These are phyloP conservation scores for Araneus ventricosus DNA, from an alignment of 1,140 invertebrate species.

Conservation along the genomic window DNA sequence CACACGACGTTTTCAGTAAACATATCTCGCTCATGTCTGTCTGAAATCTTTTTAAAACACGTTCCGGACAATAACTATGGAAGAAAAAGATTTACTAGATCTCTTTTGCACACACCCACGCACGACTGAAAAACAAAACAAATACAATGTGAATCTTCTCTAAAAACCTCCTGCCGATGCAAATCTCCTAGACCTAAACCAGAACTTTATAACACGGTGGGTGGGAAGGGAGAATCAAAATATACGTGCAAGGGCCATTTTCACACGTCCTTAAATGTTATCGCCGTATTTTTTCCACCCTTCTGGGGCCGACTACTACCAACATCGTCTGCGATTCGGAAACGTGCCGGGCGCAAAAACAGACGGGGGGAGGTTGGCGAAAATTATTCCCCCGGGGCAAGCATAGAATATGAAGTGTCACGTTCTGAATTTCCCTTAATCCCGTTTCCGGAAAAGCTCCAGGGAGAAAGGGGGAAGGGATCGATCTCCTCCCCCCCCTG, in stretches of 20 bases:
- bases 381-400: constrained; percentile 69
- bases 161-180: neutral
- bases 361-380: neutral
- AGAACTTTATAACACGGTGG: neutral
- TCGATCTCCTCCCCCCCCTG: constrained; percentile 18
- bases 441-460: constrained; percentile 64
- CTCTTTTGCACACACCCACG: too few species aligned
- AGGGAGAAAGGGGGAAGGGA: constrained; percentile 18
- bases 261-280: constrained; percentile 40
- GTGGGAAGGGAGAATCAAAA: neutral
- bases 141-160: neutral
- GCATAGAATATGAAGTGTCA: constrained; percentile 71
- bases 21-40: neutral
- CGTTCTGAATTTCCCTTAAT: constrained; percentile 72
- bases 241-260: constrained; percentile 7
- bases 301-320: neutral
- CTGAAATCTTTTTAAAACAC: neutral
- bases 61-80: neutral
- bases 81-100: too few species aligned
- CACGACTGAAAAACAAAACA: neutral
- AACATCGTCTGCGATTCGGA: constrained; percentile 10
- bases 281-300: neutral
- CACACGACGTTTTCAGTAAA: too few species aligned
- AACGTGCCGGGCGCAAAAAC: constrained; percentile 29
- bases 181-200: neutral